These are phyloP conservation scores for Thymelicus acteon DNA, from an alignment of 2,888 invertebrate genomes.

Conservation along the genomic window DNA sequence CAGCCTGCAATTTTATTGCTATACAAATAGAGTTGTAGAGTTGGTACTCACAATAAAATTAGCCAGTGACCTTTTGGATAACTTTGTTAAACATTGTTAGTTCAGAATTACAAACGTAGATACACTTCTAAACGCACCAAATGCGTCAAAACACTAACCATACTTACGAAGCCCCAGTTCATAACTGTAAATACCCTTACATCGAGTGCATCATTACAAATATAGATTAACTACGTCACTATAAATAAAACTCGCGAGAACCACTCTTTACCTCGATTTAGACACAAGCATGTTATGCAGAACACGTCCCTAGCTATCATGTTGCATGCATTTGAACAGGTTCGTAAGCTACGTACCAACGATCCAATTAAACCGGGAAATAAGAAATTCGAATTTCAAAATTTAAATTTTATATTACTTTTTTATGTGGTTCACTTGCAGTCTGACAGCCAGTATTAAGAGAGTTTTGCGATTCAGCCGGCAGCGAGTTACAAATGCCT, in stretches of 20 bases:
- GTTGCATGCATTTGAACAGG: conserved; percentile 5
- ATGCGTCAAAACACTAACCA: background rate
- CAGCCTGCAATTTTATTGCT: no score
- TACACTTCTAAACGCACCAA: no score
- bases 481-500: no score
- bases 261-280: conserved; percentile 24
- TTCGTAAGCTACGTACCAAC: background rate
- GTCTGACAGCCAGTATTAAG: no score
- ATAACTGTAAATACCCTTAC: background rate
- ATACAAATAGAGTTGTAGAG: no score
- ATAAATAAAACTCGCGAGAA: conserved; percentile 24
- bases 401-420: background rate
- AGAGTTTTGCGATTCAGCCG: no score
- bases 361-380: conserved; percentile 6
- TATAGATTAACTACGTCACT: conserved; percentile 24
- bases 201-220: conserved; percentile 9
- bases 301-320: conserved; percentile 24
- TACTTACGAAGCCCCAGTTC: background rate
- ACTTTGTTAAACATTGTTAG: no score
- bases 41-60: no score
- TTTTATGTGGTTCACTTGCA: no score
- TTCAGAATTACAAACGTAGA: no score
- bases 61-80: no score
- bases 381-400: background rate
- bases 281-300: conserved; percentile 19